Evolutionary conservation across 2,113 vertebrate genomes (phyloP).

Genomic region (Thamnophis sirtalis): DNA sequence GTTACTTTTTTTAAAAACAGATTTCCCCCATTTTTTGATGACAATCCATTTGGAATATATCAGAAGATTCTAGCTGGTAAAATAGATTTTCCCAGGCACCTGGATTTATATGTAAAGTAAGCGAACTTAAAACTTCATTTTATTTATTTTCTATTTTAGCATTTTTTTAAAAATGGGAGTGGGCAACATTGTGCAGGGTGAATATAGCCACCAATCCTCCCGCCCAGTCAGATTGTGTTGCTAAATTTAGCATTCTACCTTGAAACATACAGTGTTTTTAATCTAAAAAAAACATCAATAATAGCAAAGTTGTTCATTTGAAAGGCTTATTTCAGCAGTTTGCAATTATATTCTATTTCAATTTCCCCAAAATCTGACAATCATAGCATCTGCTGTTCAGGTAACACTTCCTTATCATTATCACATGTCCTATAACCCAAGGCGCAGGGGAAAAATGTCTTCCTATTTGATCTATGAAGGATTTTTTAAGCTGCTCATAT

Average conservation of each 20-base stretch:
- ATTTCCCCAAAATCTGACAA: neutral
- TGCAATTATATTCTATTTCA: neutral
- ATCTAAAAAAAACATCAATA: neutral
- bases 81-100: slow-evolving; percentile 91
- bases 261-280: neutral
- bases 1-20: slow-evolving; percentile 58
- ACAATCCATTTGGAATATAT: slow-evolving; percentile 97
- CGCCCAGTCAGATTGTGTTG: neutral
- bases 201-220: neutral
- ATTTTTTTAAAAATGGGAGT: neutral
- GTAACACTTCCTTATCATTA: neutral
- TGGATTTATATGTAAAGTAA: slow-evolving; percentile 97
- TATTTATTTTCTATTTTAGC: neutral
- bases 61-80: slow-evolving; percentile 96
- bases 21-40: slow-evolving; percentile 95
- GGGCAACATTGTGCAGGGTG: neutral
- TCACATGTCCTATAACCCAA: neutral
- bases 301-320: neutral
- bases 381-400: neutral
- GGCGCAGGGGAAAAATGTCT: neutral
- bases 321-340: neutral
- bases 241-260: neutral
- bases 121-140: slow-evolving; percentile 32
- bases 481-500: neutral
- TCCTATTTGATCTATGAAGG: neutral